Conservation (phyloP, 2,797 vertebrate species). For the Anguilla anguilla region DNA sequence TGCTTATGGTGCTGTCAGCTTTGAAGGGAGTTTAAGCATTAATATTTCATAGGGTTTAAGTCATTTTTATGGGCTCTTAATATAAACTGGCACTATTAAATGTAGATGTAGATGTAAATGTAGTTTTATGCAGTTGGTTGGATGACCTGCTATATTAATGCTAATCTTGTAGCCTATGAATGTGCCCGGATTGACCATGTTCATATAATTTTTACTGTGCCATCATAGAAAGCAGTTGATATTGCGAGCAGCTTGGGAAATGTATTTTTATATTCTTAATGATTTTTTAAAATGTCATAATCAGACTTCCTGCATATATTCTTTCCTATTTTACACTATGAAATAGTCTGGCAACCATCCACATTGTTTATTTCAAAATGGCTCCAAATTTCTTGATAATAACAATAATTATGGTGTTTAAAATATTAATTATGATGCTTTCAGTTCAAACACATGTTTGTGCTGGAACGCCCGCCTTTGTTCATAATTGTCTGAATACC, state of each 20-base stretch:
- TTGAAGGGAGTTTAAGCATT: constrained; percentile 8
- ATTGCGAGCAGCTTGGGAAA: not conserved
- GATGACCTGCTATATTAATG: not conserved
- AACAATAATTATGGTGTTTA: not conserved
- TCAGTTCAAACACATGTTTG: not conserved
- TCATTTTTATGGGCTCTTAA: not conserved
- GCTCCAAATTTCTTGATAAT: not conserved
- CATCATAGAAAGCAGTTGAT: not conserved
- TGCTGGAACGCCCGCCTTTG: not conserved
- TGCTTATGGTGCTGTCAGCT: not conserved
- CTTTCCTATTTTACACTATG: not conserved
- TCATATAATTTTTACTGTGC: not conserved
- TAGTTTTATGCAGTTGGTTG: not conserved
- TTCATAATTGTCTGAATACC: not conserved
- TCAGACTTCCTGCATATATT: not conserved
- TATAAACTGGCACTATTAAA: not conserved
- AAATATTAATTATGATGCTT: not conserved
- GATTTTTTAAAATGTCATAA: not conserved
- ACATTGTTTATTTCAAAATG: not conserved
- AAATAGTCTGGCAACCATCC: not conserved
- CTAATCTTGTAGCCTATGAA: not conserved
- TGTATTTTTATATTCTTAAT: not conserved
- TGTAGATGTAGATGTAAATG: too few species aligned
- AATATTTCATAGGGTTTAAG: not conserved
- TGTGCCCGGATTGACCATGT: not conserved